Base-by-base conservation (phyloP, 2,888 invertebrate species). In the Cephus spinipes region DNA sequence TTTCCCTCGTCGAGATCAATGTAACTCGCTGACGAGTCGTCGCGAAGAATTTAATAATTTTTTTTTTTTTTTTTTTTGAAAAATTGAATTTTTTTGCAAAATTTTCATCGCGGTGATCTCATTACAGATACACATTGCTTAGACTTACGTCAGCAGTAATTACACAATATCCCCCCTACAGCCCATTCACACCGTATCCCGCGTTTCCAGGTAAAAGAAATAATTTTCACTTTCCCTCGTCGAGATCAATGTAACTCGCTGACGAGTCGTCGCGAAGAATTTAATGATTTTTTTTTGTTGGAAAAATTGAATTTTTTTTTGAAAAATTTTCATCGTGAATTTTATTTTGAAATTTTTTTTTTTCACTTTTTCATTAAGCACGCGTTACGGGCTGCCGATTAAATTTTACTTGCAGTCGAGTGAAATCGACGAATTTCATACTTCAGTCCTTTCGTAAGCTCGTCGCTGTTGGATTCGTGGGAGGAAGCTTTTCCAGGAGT, bases 71-170 rank as follows among this genome's bases (percentile, higher is more conserved):
- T n/a, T n/a, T n/a, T n/a, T n/a, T n/a, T n/a, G n/a, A n/a, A n/a
- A n/a, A n/a, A n/a, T n/a, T n/a, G 0, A 30, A 30, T 30, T 30
- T 30, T 30, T 30, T 30, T 30, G 30, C 0, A 30, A 30, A 30
- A 30, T 30, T 30, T 30, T 30, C 30, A 30, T 30, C 0, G 30
- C 0, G 75, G 80, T 77, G 80, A 80, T 80, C 79, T 80, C 79
- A 79, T 80, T 80, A 79, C 71, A 69, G 73, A 76, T 77, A 80
- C 80, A 75, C 75, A 77, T 77, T 77, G 76, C 79, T 77, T 75
- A 73, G 69, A 79, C 79, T 80, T 80, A 80, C 79, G 79, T 80
- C 80, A 80, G 74, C 75, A 35, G 32, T 77, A 79, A 80, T 80
- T 80, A 77, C 77, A 76, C 79, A 80, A 80, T 6, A 55, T 76